Evolutionary conservation across 2,113 vertebrate genomes (phyloP), one percentile per base, ranked within the genome.

Genomic region (Hypanus sabinus): DNA sequence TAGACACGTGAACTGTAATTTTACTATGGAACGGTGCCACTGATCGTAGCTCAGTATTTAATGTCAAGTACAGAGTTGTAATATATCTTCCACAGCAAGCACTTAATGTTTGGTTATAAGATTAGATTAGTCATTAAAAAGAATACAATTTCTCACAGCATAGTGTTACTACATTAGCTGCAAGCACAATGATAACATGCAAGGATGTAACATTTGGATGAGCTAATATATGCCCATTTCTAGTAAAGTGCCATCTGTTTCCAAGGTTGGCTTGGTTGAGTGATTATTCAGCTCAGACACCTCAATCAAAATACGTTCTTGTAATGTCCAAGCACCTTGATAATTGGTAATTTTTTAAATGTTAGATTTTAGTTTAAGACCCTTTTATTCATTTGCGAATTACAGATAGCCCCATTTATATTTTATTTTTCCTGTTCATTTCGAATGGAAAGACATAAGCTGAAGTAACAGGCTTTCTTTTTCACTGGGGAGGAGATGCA

Each of bases 211-310:
- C 60, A 33, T 65, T 65, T 65, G 60, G 57, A 90, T 33, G 60
- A 68, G 60, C n/a, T 65, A 90, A 90, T 65, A 65, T 90, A 90
- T 90, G 85, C 30, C 60, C n/a, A 62, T 90, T 90, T 90, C 85
- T 60, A 90, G 60, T n/a, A 90, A 90, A n/a, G 11, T 33, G 14
- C 85, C 85, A 90, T 90, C 57, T 90, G 85, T 90, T 79, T 62
- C 18, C 30, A 62, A 68, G n/a, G 30, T 30, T 20, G 85, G 60
- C 60, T 65, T 90, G 5, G 30, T 33, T 90, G 30, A 33, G 33
- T 30, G 85, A 33, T 88, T 33, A 62, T 88, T 90, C 85, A 90
- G 33, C 30, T 88, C 27, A 65, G 85, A 88, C 62, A 65, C 30
- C 57, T 60, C 57, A 88, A 16, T 65, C 30, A n/a, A 30, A 88